Percentiles rank a stretch among this genome's conserved stretches.
phyloP scores from a whole-genome alignment of 2,888 invertebrate genomes.

The Phaedon cochleariae region DNA sequence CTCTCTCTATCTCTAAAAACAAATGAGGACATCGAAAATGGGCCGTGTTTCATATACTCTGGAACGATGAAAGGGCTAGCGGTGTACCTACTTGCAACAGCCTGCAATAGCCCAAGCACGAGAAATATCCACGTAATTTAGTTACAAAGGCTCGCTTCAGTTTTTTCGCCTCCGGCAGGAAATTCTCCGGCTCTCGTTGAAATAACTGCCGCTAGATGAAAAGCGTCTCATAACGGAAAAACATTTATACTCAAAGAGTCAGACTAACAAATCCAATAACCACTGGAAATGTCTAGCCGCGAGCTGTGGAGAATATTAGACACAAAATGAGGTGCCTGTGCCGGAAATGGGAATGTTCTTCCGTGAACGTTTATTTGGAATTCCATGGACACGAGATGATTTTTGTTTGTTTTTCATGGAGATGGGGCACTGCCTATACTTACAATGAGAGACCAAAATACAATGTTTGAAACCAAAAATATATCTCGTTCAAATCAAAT shows the following conservation, averaged over 20 bases:
- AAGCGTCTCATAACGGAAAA: conserved; percentile 9
- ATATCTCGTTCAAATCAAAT: no score
- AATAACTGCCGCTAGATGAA: neutral
- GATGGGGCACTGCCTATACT: no score
- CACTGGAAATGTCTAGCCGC: conserved; percentile 13
- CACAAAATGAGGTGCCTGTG: neutral
- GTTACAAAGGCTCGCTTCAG: neutral
- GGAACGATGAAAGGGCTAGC: neutral
- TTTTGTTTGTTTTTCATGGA: no score
- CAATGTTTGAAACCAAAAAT: no score
- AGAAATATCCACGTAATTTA: neutral
- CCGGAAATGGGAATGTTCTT: neutral
- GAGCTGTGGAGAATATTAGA: conserved; percentile 15
- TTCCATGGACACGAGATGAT: no score
- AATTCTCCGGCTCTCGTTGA: neutral
- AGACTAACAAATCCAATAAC: conserved; percentile 19
- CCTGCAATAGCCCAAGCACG: neutral
- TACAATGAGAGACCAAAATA: no score
- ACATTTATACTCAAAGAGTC: conserved; percentile 9
- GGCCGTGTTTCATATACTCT: no score
- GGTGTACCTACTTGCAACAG: conserved; percentile 1
- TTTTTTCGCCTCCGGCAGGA: neutral
- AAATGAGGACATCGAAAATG: no score
- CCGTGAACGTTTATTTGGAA: no score
- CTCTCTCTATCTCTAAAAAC: no score